Percentiles rank a stretch among this genome's conserved stretches.
phyloP scores from a whole-genome alignment of 2,797 vertebrate genomes.

The Chaetophractus vellerosus region DNA sequence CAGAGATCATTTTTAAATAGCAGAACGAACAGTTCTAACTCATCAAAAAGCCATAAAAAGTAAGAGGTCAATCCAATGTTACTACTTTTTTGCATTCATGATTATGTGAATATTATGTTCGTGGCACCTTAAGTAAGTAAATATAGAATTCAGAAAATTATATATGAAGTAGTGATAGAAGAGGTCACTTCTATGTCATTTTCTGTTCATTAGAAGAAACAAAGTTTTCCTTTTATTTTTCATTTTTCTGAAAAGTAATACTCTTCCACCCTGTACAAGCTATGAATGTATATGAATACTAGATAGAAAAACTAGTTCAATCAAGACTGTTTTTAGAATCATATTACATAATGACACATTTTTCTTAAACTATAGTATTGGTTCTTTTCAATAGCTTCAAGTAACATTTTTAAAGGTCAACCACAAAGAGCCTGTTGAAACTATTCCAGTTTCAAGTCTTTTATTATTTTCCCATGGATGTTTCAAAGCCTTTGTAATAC shows the following conservation, averaged over 20 bases:
- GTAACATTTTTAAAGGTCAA: conserved; percentile 83
- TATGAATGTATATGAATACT: background rate
- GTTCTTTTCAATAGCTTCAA: conserved; percentile 83
- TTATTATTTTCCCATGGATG: conserved; percentile 66
- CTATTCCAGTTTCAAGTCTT: conserved; percentile 70
- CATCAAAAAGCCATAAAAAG: background rate
- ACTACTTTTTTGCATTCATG: background rate
- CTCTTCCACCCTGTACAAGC: conserved; percentile 59
- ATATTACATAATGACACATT: conserved; percentile 79
- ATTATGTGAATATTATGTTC: background rate
- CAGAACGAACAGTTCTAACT: background rate
- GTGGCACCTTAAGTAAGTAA: conserved; percentile 50
- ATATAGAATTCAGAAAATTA: background rate
- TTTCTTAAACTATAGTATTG: conserved; percentile 68
- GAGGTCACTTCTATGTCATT: background rate
- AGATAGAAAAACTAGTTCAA: conserved; percentile 11
- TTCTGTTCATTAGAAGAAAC: conserved; percentile 56
- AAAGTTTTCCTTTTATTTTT: background rate
- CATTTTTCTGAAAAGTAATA: conserved; percentile 71
- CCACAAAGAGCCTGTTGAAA: conserved; percentile 46
- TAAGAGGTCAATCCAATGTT: background rate
- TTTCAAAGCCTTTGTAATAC: conserved; percentile 69
- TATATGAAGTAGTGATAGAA: conserved; percentile 59
- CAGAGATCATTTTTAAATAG: background rate
- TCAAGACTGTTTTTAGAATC: conserved; percentile 68